Evolutionary conservation across 2,797 vertebrate genomes (phyloP).

Genomic region (Poeciliopsis turneri): DNA sequence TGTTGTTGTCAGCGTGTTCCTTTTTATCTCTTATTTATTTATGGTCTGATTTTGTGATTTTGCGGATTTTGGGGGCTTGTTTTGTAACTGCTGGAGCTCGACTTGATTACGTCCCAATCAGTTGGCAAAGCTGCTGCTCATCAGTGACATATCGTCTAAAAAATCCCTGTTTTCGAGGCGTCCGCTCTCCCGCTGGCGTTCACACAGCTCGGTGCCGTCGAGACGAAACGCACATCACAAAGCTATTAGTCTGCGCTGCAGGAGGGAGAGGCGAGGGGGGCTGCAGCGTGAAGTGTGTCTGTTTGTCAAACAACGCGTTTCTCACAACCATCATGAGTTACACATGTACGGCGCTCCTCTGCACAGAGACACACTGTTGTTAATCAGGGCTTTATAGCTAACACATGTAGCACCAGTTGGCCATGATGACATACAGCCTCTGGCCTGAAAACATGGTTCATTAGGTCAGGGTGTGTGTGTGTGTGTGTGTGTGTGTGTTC

Average conservation of each 20-base stretch:
- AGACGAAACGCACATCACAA: conserved; percentile 38
- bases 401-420: conserved; percentile 60
- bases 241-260: conserved; percentile 38
- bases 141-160: conserved; percentile 22
- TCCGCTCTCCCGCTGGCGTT: conserved; percentile 35
- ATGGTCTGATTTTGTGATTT: not conserved
- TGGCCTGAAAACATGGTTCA: conserved; percentile 52
- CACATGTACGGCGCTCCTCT: conserved; percentile 17
- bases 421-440: conserved; percentile 51
- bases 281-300: conserved; percentile 17
- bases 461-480: conserved; percentile 43
- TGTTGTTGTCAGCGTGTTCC: not conserved
- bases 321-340: conserved; percentile 41
- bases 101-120: conserved; percentile 20
- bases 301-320: conserved; percentile 25
- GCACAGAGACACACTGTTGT: conserved; percentile 38
- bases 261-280: not conserved
- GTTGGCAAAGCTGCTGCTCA: conserved; percentile 19
- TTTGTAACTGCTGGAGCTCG: conserved; percentile 29
- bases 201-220: conserved; percentile 33
- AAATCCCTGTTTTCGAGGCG: conserved; percentile 9
- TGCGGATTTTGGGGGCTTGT: not conserved
- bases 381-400: conserved; percentile 62
- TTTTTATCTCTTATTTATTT: not conserved
- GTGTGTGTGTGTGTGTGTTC: conserved; percentile 13